Evolutionary conservation across 2,113 vertebrate species (phyloP).

Genomic region (Corydoras sp.): DNA sequence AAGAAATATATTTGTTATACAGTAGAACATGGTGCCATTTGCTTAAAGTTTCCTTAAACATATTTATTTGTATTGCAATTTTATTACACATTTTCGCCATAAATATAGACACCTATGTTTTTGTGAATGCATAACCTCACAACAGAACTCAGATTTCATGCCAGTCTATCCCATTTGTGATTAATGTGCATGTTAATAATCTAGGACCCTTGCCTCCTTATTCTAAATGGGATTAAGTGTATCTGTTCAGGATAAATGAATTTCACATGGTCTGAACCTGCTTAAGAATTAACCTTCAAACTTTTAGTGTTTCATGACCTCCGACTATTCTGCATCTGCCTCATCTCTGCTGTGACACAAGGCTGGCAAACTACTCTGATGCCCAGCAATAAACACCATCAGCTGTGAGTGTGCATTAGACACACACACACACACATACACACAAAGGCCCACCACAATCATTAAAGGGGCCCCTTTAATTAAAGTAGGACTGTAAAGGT

Average conservation of each 20-base stretch:
- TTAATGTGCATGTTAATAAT: constrained; percentile 56
- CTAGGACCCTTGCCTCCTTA: constrained; percentile 48
- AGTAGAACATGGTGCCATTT: too few species aligned
- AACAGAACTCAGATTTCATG: constrained; percentile 46
- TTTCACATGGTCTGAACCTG: constrained; percentile 11
- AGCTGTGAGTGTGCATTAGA: neutral
- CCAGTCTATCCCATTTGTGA: constrained; percentile 51
- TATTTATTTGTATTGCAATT: too few species aligned
- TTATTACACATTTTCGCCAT: too few species aligned
- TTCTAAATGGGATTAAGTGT: constrained; percentile 43
- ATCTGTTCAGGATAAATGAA: constrained; percentile 38
- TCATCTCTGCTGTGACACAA: neutral
- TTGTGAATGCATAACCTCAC: neutral
- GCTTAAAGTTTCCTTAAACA: too few species aligned
- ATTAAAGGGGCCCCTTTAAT: constrained; percentile 52
- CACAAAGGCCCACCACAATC: constrained; percentile 13
- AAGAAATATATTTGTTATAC: too few species aligned
- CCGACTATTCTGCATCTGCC: neutral
- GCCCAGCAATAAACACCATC: too few species aligned
- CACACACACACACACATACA: constrained; percentile 19
- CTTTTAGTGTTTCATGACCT: neutral
- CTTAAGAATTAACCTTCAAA: neutral
- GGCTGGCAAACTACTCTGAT: too few species aligned
- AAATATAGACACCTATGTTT: too few species aligned
- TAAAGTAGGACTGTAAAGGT: constrained; percentile 59